Base-by-base conservation (phyloP, 2,797 vertebrate species). In the Poecilia wingei region DNA sequence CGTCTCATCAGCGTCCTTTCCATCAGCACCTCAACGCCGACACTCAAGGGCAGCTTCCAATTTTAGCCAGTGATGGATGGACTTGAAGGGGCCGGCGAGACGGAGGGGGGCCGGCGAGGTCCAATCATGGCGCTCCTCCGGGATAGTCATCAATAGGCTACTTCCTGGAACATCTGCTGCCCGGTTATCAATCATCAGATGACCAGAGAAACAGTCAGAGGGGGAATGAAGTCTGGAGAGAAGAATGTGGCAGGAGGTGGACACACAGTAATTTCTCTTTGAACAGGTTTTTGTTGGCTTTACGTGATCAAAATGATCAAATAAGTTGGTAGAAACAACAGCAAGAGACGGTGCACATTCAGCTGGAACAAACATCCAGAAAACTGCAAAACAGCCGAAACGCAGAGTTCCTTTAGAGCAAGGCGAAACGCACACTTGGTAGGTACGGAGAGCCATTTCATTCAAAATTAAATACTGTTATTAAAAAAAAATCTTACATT, bases 91-190 rank as follows among this genome's bases (percentile, higher is more conserved):
- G 64, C 8, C 3, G 22, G 66, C 13, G 10, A 22, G 36, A 13
- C 5, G 3, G 61, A 59, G 79, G 70, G 86, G 84, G 10, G 84
- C 53, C 25, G 79, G 70, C 72, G 79, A 90, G 81, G 68, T 84
- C 85, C 84, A 89, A 91, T 92, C 88, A 89, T 68, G 78, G 28
- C 13, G 31, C 82, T 88, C 85, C 88, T 72, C 51, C 41, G 81
- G 86, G 85, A 88, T 68, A 0, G 75, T 90, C 86, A 93, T 93
- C 92, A 91, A 91, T 87, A 87, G 78, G 82, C 77, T 84, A 87
- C 91, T 93, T 93, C 93, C 92, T 90, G 92, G 84, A 92, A 92
- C 90, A 94, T 93, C 91, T 93, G 92, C 88, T 79, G 64, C 82
- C 51, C 13, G 6, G 92, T 89, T 91, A 92, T 94, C 91, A 82